These are phyloP conservation scores for Siphonodentalium dalli DNA, from an alignment of 2,888 invertebrate genomes.

Conservation along the genomic window DNA sequence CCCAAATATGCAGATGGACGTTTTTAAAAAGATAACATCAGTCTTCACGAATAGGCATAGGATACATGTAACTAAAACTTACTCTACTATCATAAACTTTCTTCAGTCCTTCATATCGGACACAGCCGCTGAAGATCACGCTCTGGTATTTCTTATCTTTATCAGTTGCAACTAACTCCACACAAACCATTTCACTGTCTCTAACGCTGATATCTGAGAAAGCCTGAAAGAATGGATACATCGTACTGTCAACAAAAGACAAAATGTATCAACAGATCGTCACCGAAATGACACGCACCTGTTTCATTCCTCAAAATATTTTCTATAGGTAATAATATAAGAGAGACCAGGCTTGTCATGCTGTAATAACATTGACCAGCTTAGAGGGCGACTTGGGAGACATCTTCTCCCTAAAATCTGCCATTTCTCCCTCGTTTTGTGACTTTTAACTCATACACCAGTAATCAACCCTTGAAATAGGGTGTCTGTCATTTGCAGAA, in stretches of 20 bases:
- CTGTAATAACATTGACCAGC: too few species aligned
- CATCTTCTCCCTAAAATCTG: too few species aligned
- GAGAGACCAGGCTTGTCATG: too few species aligned
- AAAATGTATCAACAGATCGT: too few species aligned
- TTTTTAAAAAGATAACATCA: neutral
- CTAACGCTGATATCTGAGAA: slow-evolving; percentile 96
- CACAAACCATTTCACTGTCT: slow-evolving; percentile 99
- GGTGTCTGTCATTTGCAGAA: too few species aligned
- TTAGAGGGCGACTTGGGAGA: too few species aligned
- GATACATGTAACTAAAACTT: slow-evolving; percentile 58
- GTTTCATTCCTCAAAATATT: too few species aligned
- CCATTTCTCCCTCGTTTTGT: too few species aligned
- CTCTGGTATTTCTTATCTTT: slow-evolving; percentile 84
- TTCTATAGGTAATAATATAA: too few species aligned
- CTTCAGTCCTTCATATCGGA: slow-evolving; percentile 95
- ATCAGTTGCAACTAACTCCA: slow-evolving; percentile 93
- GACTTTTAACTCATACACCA: too few species aligned
- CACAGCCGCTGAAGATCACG: slow-evolving; percentile 96
- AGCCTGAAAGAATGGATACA: slow-evolving; percentile 68
- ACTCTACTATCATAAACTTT: slow-evolving; percentile 96
- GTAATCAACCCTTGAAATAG: too few species aligned
- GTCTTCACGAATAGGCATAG: neutral
- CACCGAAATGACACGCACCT: too few species aligned
- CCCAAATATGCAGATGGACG: neutral
- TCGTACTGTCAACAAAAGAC: neutral